Evolutionary conservation across 2,113 vertebrate species (phyloP).

Genomic region (Sorex fumeus): DNA sequence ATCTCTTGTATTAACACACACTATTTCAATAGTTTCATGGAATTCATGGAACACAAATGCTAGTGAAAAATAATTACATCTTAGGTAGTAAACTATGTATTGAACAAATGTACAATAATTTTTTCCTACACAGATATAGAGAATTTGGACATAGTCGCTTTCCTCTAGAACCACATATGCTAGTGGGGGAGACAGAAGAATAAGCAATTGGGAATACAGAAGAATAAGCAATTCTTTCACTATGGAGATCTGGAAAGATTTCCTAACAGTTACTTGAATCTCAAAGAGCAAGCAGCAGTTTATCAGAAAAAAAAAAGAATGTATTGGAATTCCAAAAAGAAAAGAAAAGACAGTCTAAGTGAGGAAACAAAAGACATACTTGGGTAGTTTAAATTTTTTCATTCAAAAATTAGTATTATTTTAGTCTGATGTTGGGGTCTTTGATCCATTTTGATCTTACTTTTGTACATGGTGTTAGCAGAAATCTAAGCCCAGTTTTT

Average conservation of each 20-base stretch:
- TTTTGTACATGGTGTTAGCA: too few species aligned
- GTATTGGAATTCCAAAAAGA: slow-evolving; percentile 17
- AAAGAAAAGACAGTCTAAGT: slow-evolving; percentile 17
- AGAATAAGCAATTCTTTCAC: slow-evolving; percentile 12
- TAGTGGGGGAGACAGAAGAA: neutral
- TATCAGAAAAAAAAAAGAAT: neutral
- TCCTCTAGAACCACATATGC: slow-evolving; percentile 18
- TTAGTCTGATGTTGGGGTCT: too few species aligned
- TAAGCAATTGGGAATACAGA: slow-evolving; percentile 14
- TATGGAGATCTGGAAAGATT: neutral
- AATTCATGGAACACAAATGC: neutral
- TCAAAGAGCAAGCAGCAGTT: slow-evolving; percentile 47
- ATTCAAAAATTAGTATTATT: too few species aligned
- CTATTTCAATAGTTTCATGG: neutral
- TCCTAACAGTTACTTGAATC: neutral
- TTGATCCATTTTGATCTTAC: too few species aligned
- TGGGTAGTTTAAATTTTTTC: neutral
- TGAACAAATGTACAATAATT: neutral
- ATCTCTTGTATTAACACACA: neutral
- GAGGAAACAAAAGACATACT: slow-evolving; percentile 24
- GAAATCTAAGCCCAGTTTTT: too few species aligned
- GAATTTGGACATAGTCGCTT: neutral
- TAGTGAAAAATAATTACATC: neutral
- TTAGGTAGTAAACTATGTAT: slow-evolving; percentile 25
- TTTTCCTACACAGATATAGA: slow-evolving; percentile 20